Conservation (phyloP, 2,797 vertebrate species). For the Scomberomorus guttatus region DNA sequence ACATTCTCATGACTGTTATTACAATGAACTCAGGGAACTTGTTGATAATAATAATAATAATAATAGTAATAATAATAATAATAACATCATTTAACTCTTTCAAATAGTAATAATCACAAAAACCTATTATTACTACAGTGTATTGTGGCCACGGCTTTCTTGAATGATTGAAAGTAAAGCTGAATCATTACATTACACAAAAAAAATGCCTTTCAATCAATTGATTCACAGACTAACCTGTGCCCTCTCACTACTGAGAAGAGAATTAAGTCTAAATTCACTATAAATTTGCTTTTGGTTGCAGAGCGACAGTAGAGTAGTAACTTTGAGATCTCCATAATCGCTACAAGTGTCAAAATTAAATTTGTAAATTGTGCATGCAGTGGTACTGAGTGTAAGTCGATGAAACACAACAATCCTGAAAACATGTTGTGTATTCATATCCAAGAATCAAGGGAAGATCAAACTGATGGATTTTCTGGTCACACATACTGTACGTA, state of each 20-base stretch:
- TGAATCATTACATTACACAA: neutral
- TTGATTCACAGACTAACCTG: neutral
- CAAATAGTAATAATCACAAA: neutral
- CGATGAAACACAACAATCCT: neutral
- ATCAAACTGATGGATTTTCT: too few species aligned
- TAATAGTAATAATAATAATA: too few species aligned
- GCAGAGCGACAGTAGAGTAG: neutral
- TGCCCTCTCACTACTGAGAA: neutral
- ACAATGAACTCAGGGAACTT: neutral
- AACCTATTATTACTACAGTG: too few species aligned
- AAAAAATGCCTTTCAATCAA: conserved; percentile 2
- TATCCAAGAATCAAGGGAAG: too few species aligned
- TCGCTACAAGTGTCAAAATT: neutral
- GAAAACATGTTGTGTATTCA: neutral
- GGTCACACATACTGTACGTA: too few species aligned
- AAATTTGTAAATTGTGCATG: too few species aligned
- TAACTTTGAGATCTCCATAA: neutral
- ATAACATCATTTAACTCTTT: neutral
- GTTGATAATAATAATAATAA: too few species aligned
- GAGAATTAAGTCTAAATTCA: neutral
- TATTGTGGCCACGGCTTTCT: too few species aligned
- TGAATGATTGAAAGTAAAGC: neutral
- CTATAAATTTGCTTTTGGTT: neutral
- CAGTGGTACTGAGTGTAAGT: neutral
- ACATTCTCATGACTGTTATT: neutral